Conservation (phyloP, 2,113 vertebrate species). For the Mustela nigripes region DNA sequence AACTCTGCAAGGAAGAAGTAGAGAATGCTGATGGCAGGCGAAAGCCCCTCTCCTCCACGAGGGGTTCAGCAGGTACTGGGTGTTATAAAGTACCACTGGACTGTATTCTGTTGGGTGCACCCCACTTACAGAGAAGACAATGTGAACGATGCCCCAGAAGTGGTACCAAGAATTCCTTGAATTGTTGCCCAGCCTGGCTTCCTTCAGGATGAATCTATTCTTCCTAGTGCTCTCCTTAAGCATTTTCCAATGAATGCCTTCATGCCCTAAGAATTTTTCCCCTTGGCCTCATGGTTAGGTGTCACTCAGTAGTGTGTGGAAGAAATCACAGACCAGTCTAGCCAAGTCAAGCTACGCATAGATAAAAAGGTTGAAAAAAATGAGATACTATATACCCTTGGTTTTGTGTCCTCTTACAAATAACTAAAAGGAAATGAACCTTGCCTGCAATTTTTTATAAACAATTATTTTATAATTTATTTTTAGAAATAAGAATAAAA, state of each 20-base stretch:
- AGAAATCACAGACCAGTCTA: constrained; percentile 22
- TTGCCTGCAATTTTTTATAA: neutral
- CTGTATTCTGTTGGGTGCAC: neutral
- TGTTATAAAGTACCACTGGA: neutral
- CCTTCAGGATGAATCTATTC: neutral
- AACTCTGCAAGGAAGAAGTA: constrained; percentile 39
- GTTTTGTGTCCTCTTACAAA: neutral
- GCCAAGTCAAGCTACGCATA: neutral
- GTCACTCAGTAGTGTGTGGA: neutral
- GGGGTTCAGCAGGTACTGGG: neutral
- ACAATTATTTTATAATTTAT: too few relatives aligned
- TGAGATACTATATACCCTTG: neutral
- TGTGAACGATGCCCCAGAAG: neutral
- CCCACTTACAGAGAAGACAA: neutral
- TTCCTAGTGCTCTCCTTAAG: neutral
- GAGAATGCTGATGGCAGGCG: neutral
- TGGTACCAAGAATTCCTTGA: too few relatives aligned
- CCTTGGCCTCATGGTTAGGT: neutral
- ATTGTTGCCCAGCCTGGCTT: neutral
- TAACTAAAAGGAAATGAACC: neutral
- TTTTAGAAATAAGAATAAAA: neutral
- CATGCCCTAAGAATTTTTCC: neutral
- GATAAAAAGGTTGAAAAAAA: neutral
- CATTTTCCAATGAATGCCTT: neutral
- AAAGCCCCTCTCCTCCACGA: neutral